phyloP scores from a whole-genome alignment of 1,140 invertebrate species.

The Atta texana region DNA sequence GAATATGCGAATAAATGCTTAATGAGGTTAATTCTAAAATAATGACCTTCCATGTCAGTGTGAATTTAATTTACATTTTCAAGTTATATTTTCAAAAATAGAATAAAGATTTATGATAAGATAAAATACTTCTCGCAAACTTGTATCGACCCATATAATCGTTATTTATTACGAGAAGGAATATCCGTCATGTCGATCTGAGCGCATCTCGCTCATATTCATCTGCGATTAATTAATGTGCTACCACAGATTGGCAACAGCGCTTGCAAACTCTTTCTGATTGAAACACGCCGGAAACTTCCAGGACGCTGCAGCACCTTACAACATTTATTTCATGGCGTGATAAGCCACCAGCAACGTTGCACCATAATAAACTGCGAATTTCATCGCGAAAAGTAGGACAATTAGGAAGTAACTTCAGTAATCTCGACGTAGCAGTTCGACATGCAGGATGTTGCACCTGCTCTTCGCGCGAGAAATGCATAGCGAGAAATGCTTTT shows the following conservation, averaged over 20 bases:
- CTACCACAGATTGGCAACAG: not conserved
- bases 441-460: not conserved
- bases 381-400: conserved; percentile 35
- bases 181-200: not conserved
- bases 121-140: not conserved
- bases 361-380: not conserved
- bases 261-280: conserved; percentile 1
- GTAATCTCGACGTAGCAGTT: conserved; percentile 21
- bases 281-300: conserved; percentile 31
- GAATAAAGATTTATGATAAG: not conserved
- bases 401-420: conserved; percentile 29
- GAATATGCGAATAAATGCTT: not conserved
- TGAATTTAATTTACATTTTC: conserved; percentile 20
- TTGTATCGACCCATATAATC: not conserved
- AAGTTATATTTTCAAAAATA: not conserved
- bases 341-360: conserved; percentile 1
- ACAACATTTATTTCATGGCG: conserved; percentile 20
- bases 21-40: conserved; percentile 2
- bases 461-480: conserved; percentile 6
- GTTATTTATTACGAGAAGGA: not conserved
- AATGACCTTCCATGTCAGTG: not conserved
- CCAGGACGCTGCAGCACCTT: not conserved
- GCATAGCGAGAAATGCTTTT: not conserved
- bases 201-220: not conserved
- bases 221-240: conserved; percentile 42